Evolutionary conservation across 2,888 invertebrate genomes (phyloP), one percentile per base, ranked within the genome.

Genomic region (Diarsia dahlii): DNA sequence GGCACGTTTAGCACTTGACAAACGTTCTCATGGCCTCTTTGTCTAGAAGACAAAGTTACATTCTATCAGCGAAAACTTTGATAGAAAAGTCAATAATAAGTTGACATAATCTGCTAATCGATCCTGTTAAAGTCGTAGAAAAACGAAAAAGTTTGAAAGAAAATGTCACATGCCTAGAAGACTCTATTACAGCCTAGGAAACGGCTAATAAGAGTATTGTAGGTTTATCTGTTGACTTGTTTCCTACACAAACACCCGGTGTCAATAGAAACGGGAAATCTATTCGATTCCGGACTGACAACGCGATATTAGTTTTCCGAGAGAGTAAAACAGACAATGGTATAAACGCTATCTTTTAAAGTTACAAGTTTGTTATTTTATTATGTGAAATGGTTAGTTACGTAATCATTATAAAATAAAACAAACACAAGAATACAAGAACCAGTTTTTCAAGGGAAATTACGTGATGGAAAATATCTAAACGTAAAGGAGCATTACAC

Each of bases 201-300:
- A 45, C 10, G 28, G 2, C 54, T 62, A 34, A 28, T 81, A 52
- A 45, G 12, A n/a, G 48, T 15, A 63, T 18, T 39, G 39, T n/a
- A 39, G 10, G 28, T 46, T 8, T 28, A 60, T 52, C 34, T 48
- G 52, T 63, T 78, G 50, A 67, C 20, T 58, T 56, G 28, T 84
- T 72, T 80, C 56, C 67, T 66, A 10, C 13, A 56, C n/a, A 62
- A 65, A 80, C n/a, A 54, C 2, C 5, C n/a, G 62, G 23, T 46
- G 34, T 39, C 18, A 72, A 72, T 62, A 80, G 13, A 80, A 58
- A 69, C 34, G 15, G 13, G n/a, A 72, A 72, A 72, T 66, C 6
- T 62, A 50, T 52, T 68, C 28, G 23, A 54, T 69, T 72, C 28
- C 34, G 39, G 13, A 4, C 28, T 64, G 23, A 45, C 54, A 66